Evolutionary conservation across 2,113 vertebrate species (phyloP).

Genomic region (Scolopax mira): DNA sequence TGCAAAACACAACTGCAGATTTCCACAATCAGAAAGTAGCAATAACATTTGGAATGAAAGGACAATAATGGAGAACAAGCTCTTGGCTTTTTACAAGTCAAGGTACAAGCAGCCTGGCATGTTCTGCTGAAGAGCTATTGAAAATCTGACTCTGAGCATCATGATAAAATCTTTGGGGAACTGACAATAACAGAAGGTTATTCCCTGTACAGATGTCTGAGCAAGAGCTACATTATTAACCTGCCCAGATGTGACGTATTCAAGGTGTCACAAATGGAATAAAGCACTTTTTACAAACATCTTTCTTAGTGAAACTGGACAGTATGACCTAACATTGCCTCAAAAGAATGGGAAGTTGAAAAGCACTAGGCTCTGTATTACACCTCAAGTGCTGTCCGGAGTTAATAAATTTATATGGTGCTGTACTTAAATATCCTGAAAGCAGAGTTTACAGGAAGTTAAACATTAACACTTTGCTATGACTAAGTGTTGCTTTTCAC

Average conservation of each 20-base stretch:
- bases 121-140: neutral
- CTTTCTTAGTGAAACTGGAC: neutral
- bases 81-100: neutral
- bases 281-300: slow-evolving; percentile 4
- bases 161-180: neutral
- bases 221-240: neutral
- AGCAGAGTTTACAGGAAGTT: slow-evolving; percentile 32
- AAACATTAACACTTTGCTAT: slow-evolving; percentile 37
- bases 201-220: neutral
- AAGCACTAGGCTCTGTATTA: neutral
- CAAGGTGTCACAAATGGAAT: neutral
- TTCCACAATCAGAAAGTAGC: neutral
- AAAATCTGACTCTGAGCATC: neutral
- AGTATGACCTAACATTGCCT: neutral
- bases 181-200: neutral
- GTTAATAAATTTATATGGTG: slow-evolving; percentile 37
- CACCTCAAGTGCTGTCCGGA: slow-evolving; percentile 13
- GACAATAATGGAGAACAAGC: neutral
- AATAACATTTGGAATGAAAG: neutral
- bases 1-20: neutral
- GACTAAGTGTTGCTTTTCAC: slow-evolving; percentile 42
- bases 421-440: slow-evolving; percentile 12
- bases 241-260: neutral
- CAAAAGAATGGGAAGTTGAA: slow-evolving; percentile 27
- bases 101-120: neutral